phyloP scores from a whole-genome alignment of 2,888 invertebrate genomes.

The Oegoconia quadripuncta region DNA sequence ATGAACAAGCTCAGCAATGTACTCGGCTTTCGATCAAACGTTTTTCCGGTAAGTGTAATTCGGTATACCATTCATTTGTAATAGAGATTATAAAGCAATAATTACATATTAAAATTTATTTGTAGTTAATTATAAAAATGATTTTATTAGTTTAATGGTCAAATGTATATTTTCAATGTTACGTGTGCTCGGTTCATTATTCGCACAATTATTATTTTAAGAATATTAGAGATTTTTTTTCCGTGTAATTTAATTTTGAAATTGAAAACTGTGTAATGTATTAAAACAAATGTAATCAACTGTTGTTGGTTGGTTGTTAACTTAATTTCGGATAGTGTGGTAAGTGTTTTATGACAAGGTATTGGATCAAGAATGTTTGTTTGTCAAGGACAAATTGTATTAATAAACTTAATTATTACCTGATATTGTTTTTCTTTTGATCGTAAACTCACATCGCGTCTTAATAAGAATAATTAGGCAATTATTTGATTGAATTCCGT shows the following conservation, averaged over 20 bases:
- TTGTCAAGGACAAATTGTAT: slow-evolving; percentile 36
- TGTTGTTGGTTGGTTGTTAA: slow-evolving; percentile 8
- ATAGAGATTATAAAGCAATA: slow-evolving; percentile 65
- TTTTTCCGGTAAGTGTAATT: too few species aligned
- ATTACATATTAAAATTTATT: slow-evolving; percentile 43
- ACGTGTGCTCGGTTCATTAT: slow-evolving; percentile 32
- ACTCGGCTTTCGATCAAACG: too few species aligned
- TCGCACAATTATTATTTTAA: slow-evolving; percentile 50
- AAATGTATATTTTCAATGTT: slow-evolving; percentile 41
- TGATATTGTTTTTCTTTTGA: slow-evolving; percentile 20
- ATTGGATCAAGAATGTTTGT: slow-evolving; percentile 33
- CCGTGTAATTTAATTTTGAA: neutral
- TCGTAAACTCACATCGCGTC: neutral
- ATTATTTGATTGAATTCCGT: too few species aligned
- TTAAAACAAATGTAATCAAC: slow-evolving; percentile 1
- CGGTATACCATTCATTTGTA: slow-evolving; percentile 50
- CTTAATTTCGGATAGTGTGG: slow-evolving; percentile 11
- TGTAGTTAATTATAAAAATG: slow-evolving; percentile 49
- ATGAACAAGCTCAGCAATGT: too few species aligned
- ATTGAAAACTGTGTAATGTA: neutral
- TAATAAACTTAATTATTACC: slow-evolving; percentile 48
- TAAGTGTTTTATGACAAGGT: slow-evolving; percentile 21
- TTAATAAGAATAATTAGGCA: too few species aligned
- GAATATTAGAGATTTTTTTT: slow-evolving; percentile 4
- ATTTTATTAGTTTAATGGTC: slow-evolving; percentile 47